Evolutionary conservation across 2,113 vertebrate genomes (phyloP).

Genomic region (Athene noctua): DNA sequence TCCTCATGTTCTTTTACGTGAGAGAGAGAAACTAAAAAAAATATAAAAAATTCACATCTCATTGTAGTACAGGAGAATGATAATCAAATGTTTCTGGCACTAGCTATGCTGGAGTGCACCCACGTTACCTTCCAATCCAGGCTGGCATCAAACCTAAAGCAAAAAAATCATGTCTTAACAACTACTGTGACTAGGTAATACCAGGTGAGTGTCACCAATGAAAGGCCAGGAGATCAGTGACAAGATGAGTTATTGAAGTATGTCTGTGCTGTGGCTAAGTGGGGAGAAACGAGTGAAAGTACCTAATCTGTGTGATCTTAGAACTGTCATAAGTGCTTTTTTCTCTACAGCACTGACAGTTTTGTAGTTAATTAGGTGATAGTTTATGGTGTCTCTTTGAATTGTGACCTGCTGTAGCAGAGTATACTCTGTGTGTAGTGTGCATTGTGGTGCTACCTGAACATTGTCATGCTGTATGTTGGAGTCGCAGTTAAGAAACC

Average conservation of each 20-base stretch:
- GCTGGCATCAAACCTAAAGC: not conserved
- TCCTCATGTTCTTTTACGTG: not conserved
- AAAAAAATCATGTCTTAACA: not conserved
- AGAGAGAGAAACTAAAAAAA: not conserved
- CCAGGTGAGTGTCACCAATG: not conserved
- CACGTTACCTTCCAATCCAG: not conserved
- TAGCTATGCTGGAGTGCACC: not conserved
- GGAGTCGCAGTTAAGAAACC: not conserved
- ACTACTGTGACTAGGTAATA: not conserved
- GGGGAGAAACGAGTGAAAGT: not conserved
- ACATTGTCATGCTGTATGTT: accelerated
- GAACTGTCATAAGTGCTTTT: not conserved
- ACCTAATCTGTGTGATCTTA: not conserved
- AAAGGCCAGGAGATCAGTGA: not conserved
- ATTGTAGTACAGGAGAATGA: not conserved
- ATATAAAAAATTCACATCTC: not conserved
- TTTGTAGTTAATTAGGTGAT: not conserved
- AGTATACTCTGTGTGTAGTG: not conserved
- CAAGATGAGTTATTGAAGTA: not conserved
- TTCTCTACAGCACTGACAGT: not conserved
- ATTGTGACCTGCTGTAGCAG: not conserved
- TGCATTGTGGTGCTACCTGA: not conserved
- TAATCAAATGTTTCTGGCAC: not conserved
- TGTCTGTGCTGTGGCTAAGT: not conserved
- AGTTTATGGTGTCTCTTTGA: not conserved